A percentile compares a stretch with the other conserved stretches of the same genome.
phyloP scores from a whole-genome alignment of 2,113 vertebrate genomes.

The Catagonus wagneri region DNA sequence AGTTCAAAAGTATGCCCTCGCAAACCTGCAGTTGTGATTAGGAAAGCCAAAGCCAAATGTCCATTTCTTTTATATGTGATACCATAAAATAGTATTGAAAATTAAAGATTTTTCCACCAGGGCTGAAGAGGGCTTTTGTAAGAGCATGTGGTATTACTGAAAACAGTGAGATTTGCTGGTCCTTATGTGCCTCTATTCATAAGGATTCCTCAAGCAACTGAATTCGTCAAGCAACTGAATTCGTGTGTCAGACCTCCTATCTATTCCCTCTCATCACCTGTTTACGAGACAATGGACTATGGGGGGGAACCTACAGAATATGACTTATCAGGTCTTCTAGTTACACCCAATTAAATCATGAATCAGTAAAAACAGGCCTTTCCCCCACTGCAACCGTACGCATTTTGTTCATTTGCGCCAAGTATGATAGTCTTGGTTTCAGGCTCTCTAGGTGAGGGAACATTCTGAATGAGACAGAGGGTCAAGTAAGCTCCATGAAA shows the following conservation, averaged over 20 bases:
- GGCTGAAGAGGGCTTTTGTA: neutral
- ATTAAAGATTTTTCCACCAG: neutral
- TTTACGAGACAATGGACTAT: neutral
- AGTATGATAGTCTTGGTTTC: neutral
- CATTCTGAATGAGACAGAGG: neutral
- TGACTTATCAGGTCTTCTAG: neutral
- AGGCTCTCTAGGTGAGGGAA: neutral
- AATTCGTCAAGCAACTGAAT: neutral
- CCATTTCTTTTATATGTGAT: neutral
- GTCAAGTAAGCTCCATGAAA: neutral
- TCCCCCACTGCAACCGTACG: neutral
- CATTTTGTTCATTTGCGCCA: slow-evolving; percentile 30
- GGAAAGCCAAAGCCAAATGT: neutral
- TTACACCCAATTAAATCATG: neutral
- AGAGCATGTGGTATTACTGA: neutral
- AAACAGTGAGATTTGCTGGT: neutral
- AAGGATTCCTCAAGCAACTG: neutral
- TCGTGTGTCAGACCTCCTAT: neutral
- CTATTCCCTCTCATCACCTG: neutral
- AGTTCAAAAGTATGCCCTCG: neutral
- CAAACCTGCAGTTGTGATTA: neutral
- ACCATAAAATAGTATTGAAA: neutral
- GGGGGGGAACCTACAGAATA: neutral
- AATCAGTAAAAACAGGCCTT: neutral
- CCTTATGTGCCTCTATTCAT: neutral